Percentiles rank a stretch among this genome's conserved stretches.
phyloP scores from a whole-genome alignment of 2,888 invertebrate species.

The Eristalis pertinax region DNA sequence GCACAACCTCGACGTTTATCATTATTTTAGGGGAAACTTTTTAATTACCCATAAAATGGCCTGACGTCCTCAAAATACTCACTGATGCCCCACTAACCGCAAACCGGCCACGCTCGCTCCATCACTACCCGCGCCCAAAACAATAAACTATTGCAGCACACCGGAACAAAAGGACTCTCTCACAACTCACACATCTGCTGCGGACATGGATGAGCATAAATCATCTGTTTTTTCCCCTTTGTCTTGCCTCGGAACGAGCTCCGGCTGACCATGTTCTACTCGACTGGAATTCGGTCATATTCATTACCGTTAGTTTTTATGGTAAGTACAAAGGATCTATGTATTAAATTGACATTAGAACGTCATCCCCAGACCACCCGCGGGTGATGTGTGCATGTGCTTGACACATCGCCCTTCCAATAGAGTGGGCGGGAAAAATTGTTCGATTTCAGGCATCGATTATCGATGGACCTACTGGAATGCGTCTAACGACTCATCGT shows the following conservation, averaged over 20 bases:
- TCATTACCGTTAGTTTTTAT: constrained; percentile 72
- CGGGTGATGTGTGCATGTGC: background rate
- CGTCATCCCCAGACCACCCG: background rate
- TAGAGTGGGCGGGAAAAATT: constrained; percentile 32
- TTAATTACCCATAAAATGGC: constrained; percentile 48
- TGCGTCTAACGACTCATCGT: constrained; percentile 22
- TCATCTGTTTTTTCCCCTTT: constrained; percentile 50
- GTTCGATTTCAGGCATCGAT: constrained; percentile 56
- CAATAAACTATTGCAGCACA: constrained; percentile 31
- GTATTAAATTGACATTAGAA: constrained; percentile 64
- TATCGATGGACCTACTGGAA: constrained; percentile 48
- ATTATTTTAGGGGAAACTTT: constrained; percentile 64
- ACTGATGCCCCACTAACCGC: constrained; percentile 17
- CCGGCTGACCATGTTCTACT: background rate
- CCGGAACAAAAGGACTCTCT: constrained; percentile 21
- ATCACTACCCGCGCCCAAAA: background rate
- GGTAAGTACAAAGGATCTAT: constrained; percentile 58
- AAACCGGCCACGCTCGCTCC: background rate
- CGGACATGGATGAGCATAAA: constrained; percentile 59
- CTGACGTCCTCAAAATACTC: constrained; percentile 4
- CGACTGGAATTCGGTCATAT: constrained; percentile 46
- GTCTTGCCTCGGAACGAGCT: background rate
- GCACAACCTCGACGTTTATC: constrained; percentile 45
- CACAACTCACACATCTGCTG: constrained; percentile 52
- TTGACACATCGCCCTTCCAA: constrained; percentile 23